Evolutionary conservation across 2,888 invertebrate genomes (phyloP).

Genomic region (Drosophila formosana): DNA sequence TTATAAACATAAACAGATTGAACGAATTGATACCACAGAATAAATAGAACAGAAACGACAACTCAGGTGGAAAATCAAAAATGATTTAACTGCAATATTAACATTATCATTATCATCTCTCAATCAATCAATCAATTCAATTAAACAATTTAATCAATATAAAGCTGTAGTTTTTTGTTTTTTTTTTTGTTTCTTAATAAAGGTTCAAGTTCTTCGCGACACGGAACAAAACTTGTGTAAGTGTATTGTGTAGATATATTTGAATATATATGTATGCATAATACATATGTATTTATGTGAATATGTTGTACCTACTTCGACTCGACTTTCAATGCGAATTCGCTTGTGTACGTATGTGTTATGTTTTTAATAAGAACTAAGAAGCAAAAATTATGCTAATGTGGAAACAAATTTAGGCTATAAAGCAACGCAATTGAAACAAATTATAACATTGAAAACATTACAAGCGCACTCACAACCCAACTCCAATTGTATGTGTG

Average conservation of each 20-base stretch:
- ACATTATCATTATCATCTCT: constrained; percentile 47
- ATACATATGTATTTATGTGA: constrained; percentile 39
- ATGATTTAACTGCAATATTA: constrained; percentile 53
- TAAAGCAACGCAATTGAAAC: constrained; percentile 70
- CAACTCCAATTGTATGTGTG: constrained; percentile 42
- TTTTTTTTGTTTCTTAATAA: constrained; percentile 30
- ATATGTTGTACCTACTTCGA: constrained; percentile 36
- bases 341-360: constrained; percentile 28
- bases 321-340: constrained; percentile 38
- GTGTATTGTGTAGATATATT: constrained; percentile 27
- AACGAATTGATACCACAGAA: constrained; percentile 45
- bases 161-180: constrained; percentile 61
- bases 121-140: constrained; percentile 43
- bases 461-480: constrained; percentile 57
- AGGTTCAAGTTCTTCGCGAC: constrained; percentile 36
- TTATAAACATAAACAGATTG: constrained; percentile 57
- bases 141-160: constrained; percentile 74
- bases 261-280: constrained; percentile 47
- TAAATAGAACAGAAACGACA: constrained; percentile 55
- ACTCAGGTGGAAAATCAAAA: constrained; percentile 48
- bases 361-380: constrained; percentile 64
- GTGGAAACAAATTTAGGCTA: constrained; percentile 79
- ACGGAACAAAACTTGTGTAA: constrained; percentile 35
- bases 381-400: constrained; percentile 72
- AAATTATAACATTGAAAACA: constrained; percentile 61